Percentiles rank a stretch among this genome's conserved stretches.
Conservation (phyloP, 2,888 invertebrate species). For the Linnaemya vulpina region DNA sequence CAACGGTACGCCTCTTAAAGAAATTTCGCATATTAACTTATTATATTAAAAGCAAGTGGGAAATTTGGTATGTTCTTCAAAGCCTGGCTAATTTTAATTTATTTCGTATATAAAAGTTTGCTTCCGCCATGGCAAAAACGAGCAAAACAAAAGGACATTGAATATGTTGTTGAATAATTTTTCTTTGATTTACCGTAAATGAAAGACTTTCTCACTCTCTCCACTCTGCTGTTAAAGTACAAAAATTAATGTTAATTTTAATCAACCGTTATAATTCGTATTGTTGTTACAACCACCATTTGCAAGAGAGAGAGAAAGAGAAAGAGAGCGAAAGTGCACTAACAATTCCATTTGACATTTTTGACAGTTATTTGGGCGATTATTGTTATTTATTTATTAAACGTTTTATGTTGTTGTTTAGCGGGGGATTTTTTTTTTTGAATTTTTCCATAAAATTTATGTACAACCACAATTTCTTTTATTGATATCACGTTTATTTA, state of each 20-base stretch:
- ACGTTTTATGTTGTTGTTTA: neutral
- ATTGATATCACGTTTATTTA: slow-evolving; percentile 36
- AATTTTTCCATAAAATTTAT: slow-evolving; percentile 2
- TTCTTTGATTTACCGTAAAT: neutral
- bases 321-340: neutral
- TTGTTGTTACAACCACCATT: neutral
- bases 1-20: slow-evolving; percentile 23
- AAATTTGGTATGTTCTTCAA: neutral
- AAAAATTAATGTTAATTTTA: neutral
- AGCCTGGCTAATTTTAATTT: neutral
- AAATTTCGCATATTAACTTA: slow-evolving; percentile 8
- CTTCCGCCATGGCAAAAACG: neutral
- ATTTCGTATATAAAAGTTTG: neutral
- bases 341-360: slow-evolving; percentile 50
- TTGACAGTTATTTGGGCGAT: slow-evolving; percentile 59
- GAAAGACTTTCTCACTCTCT: neutral
- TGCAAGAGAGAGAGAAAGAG: neutral
- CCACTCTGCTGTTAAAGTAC: neutral
- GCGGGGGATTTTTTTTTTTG: neutral
- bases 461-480: slow-evolving; percentile 2
- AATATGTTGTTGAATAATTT: neutral
- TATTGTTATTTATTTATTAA: slow-evolving; percentile 29
- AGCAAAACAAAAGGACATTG: neutral
- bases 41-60: slow-evolving; percentile 31
- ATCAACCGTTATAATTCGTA: neutral